A percentile compares a stretch with the other conserved stretches of the same genome.
Conservation (phyloP, 1,140 invertebrate genomes). For the Drosophila kohkoa region DNA sequence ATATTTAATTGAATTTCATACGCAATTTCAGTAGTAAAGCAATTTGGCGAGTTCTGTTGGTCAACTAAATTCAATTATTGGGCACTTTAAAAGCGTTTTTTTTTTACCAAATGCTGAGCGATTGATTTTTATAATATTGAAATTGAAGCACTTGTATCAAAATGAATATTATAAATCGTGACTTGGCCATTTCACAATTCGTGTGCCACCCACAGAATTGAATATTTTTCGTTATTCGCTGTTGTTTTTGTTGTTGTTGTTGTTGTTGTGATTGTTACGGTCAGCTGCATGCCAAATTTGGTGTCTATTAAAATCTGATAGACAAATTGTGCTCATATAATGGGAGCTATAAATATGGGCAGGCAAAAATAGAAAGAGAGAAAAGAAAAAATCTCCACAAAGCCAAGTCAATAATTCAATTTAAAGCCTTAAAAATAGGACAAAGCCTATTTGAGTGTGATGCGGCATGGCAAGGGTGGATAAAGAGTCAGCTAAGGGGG, state of each 20-base stretch:
- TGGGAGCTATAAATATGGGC: slow-evolving; percentile 63
- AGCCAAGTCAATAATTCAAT: slow-evolving; percentile 52
- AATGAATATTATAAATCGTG: slow-evolving; percentile 22
- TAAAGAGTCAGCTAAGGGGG: too few relatives aligned
- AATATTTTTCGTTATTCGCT: slow-evolving; percentile 1
- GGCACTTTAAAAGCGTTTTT: not conserved
- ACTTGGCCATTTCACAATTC: slow-evolving; percentile 24
- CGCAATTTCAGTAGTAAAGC: not conserved
- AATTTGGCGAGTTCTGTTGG: not conserved
- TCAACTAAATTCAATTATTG: not conserved
- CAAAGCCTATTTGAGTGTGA: slow-evolving; percentile 62
- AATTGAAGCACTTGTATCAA: slow-evolving; percentile 9
- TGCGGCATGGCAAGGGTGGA: not conserved
- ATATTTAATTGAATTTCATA: not conserved
- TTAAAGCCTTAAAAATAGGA: slow-evolving; percentile 73
- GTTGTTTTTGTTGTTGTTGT: slow-evolving; percentile 8
- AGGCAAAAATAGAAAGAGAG: slow-evolving; percentile 11
- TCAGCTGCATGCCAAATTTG: slow-evolving; percentile 59
- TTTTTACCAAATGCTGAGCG: not conserved
- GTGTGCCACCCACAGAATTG: slow-evolving; percentile 32
- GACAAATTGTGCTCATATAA: slow-evolving; percentile 67
- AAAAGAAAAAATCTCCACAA: slow-evolving; percentile 15
- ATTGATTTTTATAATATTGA: slow-evolving; percentile 6
- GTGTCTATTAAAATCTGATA: slow-evolving; percentile 62
- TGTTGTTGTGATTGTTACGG: slow-evolving; percentile 38